Evolutionary conservation across 2,888 invertebrate species (phyloP), one percentile per base, ranked within the genome.

Genomic region (Eudasyphora cyanicolor): DNA sequence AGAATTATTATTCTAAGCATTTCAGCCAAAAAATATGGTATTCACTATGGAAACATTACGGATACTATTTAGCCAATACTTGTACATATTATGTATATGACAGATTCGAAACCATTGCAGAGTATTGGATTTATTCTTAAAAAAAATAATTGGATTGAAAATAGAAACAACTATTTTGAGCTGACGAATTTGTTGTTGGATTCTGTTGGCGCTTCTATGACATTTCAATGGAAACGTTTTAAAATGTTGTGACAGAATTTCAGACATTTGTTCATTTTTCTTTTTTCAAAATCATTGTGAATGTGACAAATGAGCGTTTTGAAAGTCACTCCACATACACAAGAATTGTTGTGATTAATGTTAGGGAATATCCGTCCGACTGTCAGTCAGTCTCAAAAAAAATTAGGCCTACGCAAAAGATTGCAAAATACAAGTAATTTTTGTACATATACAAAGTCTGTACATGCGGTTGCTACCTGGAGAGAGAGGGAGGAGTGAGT

Each of bases 281-380:
- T 14, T 5, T 57, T 27, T 57, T 27, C 27, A 45, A 60, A 10
- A 60, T 60, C 17, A 10, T 70, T 60, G 38, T 19, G 24, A 57
- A 12, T 70, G 60, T 60, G 54, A 70, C 76, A 60, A 60, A 70
- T 77, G 42, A 60, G 21, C 29, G 19, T 45, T 60, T 29, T 7
- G 12, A 49, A 70, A 45, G 27, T 24, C n/a, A 49, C 6, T n/a
- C 2, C 49, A 49, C 29, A 27, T 6, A 60, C 60, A 27, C 12
- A 60, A 29, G n/a, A 60, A 60, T 29, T 14, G n/a, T 12, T 7
- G 29, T 60, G 60, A 60, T 60, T 60, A 60, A 60, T 60, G 60
- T 60, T 29, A 10, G 6, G 4, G 60, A 60, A 60, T 29, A 29
- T 14, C 60, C n/a, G 5, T 60, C 49, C 19, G 49, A 49, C 49